These are phyloP conservation scores for Rhinoptilus africanus DNA, from an alignment of 2,113 vertebrate species.

Conservation along the genomic window DNA sequence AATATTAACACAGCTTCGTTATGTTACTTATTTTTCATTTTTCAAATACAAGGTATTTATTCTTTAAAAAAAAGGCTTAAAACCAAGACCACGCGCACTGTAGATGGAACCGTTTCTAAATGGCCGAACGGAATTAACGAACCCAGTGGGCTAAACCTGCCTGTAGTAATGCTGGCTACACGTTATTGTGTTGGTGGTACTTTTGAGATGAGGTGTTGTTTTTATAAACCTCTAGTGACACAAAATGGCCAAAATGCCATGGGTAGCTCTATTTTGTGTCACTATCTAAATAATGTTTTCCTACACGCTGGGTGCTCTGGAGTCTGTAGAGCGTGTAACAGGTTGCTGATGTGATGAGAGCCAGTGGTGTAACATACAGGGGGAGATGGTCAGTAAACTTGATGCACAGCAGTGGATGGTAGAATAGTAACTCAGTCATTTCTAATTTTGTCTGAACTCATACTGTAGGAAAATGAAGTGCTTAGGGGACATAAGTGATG, in stretches of 20 bases:
- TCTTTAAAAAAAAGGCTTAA: background rate
- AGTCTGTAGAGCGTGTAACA: background rate
- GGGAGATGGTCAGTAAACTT: background rate
- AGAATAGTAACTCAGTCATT: background rate
- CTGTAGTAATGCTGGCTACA: background rate
- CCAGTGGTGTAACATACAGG: fast-evolving
- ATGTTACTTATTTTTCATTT: constrained; percentile 11
- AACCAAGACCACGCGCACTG: background rate
- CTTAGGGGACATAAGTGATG: background rate
- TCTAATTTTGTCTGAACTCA: background rate
- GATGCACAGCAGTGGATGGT: background rate
- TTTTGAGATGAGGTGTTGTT: background rate
- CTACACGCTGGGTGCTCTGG: fast-evolving
- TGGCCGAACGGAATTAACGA: background rate
- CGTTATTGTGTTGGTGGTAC: background rate
- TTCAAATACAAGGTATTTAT: background rate
- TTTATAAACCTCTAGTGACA: background rate
- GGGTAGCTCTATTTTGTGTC: background rate
- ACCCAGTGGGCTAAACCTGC: background rate
- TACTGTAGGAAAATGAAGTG: background rate
- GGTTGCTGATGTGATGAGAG: background rate
- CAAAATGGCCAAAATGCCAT: background rate
- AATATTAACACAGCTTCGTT: constrained; percentile 39
- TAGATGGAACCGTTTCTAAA: background rate
- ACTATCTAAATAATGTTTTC: background rate